phyloP scores from a whole-genome alignment of 2,113 vertebrate species.

The Lichenostomus cassidix region DNA sequence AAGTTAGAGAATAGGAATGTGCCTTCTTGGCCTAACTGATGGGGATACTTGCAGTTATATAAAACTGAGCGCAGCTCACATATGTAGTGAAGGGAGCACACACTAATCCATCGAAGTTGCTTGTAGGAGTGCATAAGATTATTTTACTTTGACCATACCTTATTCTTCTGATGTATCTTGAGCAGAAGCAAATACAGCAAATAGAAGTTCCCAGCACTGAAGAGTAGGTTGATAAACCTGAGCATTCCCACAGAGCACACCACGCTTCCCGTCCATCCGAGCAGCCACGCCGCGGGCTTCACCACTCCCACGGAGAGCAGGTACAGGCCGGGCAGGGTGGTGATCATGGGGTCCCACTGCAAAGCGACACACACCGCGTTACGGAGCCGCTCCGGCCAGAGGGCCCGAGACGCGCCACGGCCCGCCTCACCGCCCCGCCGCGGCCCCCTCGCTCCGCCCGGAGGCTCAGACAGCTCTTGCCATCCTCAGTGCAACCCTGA shows the following conservation, averaged over 20 bases:
- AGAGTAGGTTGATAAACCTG: slow-evolving; percentile 92
- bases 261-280: slow-evolving; percentile 80
- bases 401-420: fast-evolving
- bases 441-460: fast-evolving
- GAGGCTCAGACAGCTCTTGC: fast-evolving
- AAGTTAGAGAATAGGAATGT: background rate
- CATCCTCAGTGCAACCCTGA: fast-evolving
- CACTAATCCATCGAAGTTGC: background rate
- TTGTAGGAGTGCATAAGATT: fast-evolving
- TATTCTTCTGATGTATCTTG: slow-evolving; percentile 85
- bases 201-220: slow-evolving; percentile 92
- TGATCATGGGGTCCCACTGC: slow-evolving; percentile 99
- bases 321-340: slow-evolving; percentile 92
- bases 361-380: background rate
- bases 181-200: slow-evolving; percentile 86
- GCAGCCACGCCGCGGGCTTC: slow-evolving; percentile 86
- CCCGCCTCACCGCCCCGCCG: fast-evolving
- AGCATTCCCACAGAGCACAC: slow-evolving; percentile 92
- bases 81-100: fast-evolving
- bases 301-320: slow-evolving; percentile 87
- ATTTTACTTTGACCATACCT: slow-evolving; percentile 71
- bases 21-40: background rate
- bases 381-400: background rate
- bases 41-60: background rate
- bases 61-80: background rate